A percentile compares a stretch with the other conserved stretches of the same genome.
Conservation (phyloP, 2,113 vertebrate species). For the Tetrao urogallus region DNA sequence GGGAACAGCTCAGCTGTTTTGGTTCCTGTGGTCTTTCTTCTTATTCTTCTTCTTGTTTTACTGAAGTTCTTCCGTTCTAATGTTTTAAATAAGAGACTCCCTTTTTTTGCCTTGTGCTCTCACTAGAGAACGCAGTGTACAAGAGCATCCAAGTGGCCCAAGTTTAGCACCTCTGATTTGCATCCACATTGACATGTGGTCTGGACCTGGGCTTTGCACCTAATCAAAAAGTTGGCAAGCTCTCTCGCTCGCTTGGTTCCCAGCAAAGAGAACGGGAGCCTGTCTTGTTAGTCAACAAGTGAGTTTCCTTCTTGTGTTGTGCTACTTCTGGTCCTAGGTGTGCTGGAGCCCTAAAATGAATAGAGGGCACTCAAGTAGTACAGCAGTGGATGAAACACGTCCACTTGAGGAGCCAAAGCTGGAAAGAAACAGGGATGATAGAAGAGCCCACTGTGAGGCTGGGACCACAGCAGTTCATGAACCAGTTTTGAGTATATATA, state of each 20-base stretch:
- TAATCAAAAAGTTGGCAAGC: neutral
- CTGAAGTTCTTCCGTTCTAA: neutral
- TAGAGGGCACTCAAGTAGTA: rapidly evolving
- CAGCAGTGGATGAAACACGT: rapidly evolving
- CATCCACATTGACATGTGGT: neutral
- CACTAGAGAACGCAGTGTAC: neutral
- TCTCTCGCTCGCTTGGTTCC: neutral
- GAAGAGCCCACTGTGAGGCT: rapidly evolving
- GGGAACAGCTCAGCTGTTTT: neutral
- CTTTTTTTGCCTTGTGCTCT: neutral
- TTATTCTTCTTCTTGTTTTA: neutral
- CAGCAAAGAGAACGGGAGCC: neutral
- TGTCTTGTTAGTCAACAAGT: neutral
- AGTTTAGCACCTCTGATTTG: neutral
- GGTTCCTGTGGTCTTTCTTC: neutral
- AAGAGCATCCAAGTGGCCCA: rapidly evolving
- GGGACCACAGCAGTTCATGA: rapidly evolving
- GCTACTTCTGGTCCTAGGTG: neutral
- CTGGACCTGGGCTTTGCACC: neutral
- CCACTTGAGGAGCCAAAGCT: neutral
- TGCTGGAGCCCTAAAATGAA: neutral
- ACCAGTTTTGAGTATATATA: neutral
- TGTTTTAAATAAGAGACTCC: neutral
- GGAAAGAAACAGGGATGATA: neutral
- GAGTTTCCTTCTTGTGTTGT: neutral